A percentile compares a stretch with the other conserved stretches of the same genome.
Conservation (phyloP, 92 coral and sea anemone species). For the Porites evermanni region DNA sequence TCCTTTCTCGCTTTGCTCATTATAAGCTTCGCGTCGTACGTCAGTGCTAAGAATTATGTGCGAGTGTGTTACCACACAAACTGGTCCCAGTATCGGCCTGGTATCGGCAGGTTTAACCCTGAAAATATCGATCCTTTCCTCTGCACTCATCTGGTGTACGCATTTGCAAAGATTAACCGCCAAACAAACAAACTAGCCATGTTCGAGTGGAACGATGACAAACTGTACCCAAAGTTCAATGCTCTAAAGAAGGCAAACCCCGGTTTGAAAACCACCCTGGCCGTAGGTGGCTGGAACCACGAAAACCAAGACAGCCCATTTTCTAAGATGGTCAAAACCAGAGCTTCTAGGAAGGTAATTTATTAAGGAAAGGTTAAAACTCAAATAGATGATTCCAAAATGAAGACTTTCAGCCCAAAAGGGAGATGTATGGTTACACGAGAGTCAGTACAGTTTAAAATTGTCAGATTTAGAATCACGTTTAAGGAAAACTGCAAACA, state of each 20-base stretch:
- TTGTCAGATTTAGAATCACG: no score
- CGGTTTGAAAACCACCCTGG: conserved; percentile 66
- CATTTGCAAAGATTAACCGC: conserved; percentile 65
- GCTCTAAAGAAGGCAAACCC: conserved; percentile 73
- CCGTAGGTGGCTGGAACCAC: conserved; percentile 84
- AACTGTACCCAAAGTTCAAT: conserved; percentile 55
- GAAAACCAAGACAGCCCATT: conserved; percentile 77
- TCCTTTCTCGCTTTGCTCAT: conserved; percentile 26
- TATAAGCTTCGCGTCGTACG: conserved; percentile 52
- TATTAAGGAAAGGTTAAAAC: neutral
- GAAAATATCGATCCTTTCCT: conserved; percentile 69
- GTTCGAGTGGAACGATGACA: conserved; percentile 70
- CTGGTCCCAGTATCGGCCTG: conserved; percentile 77
- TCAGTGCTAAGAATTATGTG: conserved; percentile 54
- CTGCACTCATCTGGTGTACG: conserved; percentile 72
- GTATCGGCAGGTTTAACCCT: conserved; percentile 65
- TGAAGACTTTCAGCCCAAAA: no score
- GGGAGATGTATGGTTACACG: no score
- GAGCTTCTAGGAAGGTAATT: conserved; percentile 68
- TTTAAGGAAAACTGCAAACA: no score
- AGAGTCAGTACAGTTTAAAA: no score
- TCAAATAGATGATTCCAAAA: no score
- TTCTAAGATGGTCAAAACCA: conserved; percentile 74
- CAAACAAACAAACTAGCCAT: conserved; percentile 51
- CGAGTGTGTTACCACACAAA: conserved; percentile 72